Percentiles rank a stretch among this genome's conserved stretches.
These are phyloP conservation scores for Orcinus orca DNA, from an alignment of 2,113 vertebrate genomes.

Conservation along the genomic window DNA sequence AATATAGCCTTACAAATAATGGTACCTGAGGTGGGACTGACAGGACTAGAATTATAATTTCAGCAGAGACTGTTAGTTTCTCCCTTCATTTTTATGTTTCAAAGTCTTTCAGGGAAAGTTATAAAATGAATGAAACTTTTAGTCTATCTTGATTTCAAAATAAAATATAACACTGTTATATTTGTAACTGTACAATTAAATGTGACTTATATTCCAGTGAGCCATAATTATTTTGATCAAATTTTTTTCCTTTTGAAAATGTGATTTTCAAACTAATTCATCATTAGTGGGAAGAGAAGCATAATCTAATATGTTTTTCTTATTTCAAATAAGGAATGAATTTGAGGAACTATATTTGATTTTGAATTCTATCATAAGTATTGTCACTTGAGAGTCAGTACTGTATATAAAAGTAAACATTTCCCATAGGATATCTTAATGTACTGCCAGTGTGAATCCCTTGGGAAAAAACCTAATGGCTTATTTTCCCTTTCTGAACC, in stretches of 20 bases:
- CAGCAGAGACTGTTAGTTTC: neutral
- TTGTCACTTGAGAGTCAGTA: neutral
- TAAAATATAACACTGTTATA: neutral
- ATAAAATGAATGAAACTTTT: neutral
- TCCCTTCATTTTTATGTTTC: neutral
- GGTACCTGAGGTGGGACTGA: neutral
- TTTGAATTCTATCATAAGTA: neutral
- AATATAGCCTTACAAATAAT: neutral
- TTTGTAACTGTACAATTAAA: neutral
- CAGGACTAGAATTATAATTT: neutral
- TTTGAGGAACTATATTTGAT: neutral
- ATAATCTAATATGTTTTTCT: neutral
- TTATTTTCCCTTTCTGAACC: neutral
- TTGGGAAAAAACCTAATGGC: neutral
- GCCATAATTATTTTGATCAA: neutral
- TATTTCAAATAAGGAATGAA: neutral
- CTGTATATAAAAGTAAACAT: neutral
- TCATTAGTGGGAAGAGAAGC: neutral
- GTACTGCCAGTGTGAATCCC: neutral
- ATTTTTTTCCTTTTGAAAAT: slow-evolving; percentile 35
- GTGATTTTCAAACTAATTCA: neutral
- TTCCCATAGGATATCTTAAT: neutral
- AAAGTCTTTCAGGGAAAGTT: neutral
- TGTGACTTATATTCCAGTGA: neutral
- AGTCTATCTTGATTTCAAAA: neutral